A percentile compares a stretch with the other conserved stretches of the same genome.
phyloP scores from a whole-genome alignment of 2,797 vertebrate species.

The Coreius guichenoti region DNA sequence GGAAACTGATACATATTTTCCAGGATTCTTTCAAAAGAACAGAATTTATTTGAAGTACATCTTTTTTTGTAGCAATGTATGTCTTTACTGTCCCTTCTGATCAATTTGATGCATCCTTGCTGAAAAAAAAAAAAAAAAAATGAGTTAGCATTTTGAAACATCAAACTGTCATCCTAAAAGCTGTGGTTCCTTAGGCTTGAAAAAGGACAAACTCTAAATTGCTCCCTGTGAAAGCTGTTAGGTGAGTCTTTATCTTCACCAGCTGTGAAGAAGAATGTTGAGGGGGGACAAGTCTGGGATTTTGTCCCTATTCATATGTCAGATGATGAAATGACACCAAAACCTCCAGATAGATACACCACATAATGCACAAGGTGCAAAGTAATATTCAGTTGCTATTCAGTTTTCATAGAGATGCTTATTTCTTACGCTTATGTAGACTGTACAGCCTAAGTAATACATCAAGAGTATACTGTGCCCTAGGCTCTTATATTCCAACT shows the following conservation, averaged over 20 bases:
- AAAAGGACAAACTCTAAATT: conserved; percentile 43
- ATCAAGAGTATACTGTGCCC: not conserved
- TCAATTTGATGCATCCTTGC: not conserved
- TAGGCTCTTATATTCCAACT: conserved; percentile 12
- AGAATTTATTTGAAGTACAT: too few relatives aligned
- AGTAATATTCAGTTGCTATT: conserved; percentile 1
- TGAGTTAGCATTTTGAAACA: conserved; percentile 17
- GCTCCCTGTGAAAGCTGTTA: conserved; percentile 53
- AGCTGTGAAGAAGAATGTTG: conserved; percentile 39
- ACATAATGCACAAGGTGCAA: conserved; percentile 5
- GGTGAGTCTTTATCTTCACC: conserved; percentile 26
- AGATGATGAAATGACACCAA: conserved; percentile 26
- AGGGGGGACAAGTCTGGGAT: not conserved
- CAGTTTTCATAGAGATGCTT: not conserved
- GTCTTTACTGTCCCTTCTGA: not conserved
- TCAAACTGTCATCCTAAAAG: conserved; percentile 24
- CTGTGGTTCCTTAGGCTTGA: conserved; percentile 2
- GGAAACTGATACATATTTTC: too few relatives aligned
- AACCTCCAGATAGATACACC: conserved; percentile 21
- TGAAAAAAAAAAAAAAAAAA: too few relatives aligned
- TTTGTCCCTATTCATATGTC: conserved; percentile 35
- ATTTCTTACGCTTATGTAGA: not conserved
- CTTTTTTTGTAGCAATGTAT: too few relatives aligned
- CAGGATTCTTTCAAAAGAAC: too few relatives aligned
- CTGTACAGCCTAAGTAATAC: not conserved